Base-by-base conservation (phyloP, 2,113 vertebrate species). In the Ailurus styani region DNA sequence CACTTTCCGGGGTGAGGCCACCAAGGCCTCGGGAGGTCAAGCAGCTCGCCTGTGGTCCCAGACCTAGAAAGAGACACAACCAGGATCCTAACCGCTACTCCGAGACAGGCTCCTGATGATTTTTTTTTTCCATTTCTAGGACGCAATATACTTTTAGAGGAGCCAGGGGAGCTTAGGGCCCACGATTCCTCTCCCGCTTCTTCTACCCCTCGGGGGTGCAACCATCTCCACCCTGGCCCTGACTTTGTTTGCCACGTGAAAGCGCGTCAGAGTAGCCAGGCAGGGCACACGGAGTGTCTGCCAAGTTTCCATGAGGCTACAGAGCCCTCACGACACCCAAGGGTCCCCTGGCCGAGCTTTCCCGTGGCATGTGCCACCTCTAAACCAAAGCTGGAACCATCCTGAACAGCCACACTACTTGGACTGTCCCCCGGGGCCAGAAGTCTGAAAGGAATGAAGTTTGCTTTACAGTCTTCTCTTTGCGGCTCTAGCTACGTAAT, bases 391-490 rank as follows among this genome's bases (percentile, higher is more conserved):
- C 40, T 15, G 84, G 73, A 73, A 57, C 94, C 34, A 7, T 25
- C 68, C 7, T 1, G 14, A 57, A n/a, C 1, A n/a, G 77, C 77
- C 34, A 21, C 29, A 8, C 8, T 25, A 1, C 21, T 91, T 40
- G 29, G 54, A 17, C 31, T 31, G 21, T 47, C 45, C 23, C 29
- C 40, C 31, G 42, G 40, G 96, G 55, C 55, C 73, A 17, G 40
- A 55, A 64, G 55, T 42, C 87, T 78, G 42, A 93, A 93, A 60
- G 73, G 60, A 98, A 94, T 83, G 85, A 77, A 93, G 94, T 96
- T 93, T 73, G 75, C 95, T 97, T 97, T 86, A 83, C 34, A 73
- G 87, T 42, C 25, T 81, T 89, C 4, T 0, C 47, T 93, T 72
- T 90, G 93, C 0, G 15, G 95, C 42, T 93, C 87, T n/a, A 93